Conservation (phyloP, 2,888 invertebrate species). For the Lasius platythorax region DNA sequence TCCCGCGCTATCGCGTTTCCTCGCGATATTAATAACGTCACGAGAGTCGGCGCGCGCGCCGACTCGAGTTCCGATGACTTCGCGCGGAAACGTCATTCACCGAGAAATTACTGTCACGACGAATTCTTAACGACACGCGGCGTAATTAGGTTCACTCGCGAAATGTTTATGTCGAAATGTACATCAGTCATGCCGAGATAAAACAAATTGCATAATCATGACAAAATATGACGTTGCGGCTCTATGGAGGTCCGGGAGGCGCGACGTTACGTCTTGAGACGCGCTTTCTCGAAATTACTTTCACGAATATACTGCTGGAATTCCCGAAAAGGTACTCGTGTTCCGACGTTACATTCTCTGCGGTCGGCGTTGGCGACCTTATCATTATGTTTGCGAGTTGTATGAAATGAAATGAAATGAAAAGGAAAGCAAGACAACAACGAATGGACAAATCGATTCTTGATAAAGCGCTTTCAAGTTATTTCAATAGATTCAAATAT, state of each 20-base stretch:
- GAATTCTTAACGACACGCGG: constrained; percentile 7
- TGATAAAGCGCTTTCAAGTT: background rate
- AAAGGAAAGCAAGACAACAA: background rate
- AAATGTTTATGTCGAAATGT: constrained; percentile 22
- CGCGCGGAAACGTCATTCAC: constrained; percentile 36
- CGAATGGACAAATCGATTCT: background rate
- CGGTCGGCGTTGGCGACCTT: background rate
- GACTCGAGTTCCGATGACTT: constrained; percentile 34
- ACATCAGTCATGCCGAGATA: constrained; percentile 12
- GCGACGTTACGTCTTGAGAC: background rate
- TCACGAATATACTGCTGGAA: constrained; percentile 38
- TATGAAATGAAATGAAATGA: background rate
- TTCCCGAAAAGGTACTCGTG: constrained; percentile 25
- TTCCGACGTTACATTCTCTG: background rate
- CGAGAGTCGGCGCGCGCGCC: constrained; percentile 20
- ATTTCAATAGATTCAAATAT: background rate
- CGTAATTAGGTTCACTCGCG: constrained; percentile 26
- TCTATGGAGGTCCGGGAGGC: background rate
- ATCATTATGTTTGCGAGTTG: constrained; percentile 11
- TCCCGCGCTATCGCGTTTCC: constrained; percentile 48
- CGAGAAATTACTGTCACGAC: constrained; percentile 23
- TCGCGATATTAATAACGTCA: constrained; percentile 44
- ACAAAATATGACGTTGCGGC: constrained; percentile 27
- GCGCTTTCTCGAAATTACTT: constrained; percentile 57
- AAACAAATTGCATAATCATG: constrained; percentile 38